These are phyloP conservation scores for Papilio protenor DNA, from an alignment of 2,888 invertebrate genomes.

Conservation along the genomic window DNA sequence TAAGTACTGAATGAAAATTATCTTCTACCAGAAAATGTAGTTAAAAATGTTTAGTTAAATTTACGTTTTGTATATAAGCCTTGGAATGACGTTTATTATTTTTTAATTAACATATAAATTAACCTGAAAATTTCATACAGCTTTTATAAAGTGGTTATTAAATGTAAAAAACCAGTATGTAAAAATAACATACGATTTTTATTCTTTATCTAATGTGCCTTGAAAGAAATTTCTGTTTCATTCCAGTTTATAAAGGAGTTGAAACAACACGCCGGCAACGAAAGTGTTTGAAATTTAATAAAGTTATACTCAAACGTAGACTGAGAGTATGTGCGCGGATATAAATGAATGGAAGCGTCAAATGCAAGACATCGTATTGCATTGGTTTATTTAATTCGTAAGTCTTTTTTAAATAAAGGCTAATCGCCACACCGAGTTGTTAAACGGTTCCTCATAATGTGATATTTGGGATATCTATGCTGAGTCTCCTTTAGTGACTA, in stretches of 20 bases:
- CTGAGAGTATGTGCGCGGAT: conserved; percentile 15
- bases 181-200: conserved; percentile 19
- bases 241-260: conserved; percentile 38
- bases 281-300: conserved; percentile 47
- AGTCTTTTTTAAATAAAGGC: not conserved
- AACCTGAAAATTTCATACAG: not conserved
- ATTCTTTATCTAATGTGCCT: not conserved
- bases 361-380: no score
- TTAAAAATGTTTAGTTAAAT: no score
- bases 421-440: no score
- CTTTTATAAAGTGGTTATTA: not conserved
- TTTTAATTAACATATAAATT: not conserved
- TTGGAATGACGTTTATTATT: not conserved
- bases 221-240: not conserved
- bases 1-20: no score
- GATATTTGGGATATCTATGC: no score
- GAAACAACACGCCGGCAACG: conserved; percentile 26
- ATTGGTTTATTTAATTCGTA: not conserved
- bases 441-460: no score
- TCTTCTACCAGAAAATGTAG: no score
- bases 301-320: conserved; percentile 28
- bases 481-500: no score
- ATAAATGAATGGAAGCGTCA: conserved; percentile 9
- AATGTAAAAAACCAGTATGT: not conserved
- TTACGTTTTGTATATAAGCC: no score